These are phyloP conservation scores for Trichonephila clavipes DNA, from an alignment of 1,140 invertebrate genomes.

Conservation along the genomic window DNA sequence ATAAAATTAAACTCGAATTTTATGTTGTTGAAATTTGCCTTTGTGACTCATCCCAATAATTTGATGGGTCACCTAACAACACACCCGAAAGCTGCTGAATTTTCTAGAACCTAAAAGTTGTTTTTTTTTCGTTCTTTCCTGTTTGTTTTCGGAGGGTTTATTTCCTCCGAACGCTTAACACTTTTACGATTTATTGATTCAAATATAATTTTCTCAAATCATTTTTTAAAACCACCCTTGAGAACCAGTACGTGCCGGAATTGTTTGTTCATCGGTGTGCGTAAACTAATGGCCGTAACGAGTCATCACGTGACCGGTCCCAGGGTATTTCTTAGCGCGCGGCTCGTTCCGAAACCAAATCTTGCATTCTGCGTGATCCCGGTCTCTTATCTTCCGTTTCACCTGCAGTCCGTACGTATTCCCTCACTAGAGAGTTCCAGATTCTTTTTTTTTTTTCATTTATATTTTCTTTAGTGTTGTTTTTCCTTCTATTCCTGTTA, in stretches of 20 bases:
- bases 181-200: too few species aligned
- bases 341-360: neutral
- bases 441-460: neutral
- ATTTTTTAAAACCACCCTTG: neutral
- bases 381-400: neutral
- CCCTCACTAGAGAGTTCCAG: neutral
- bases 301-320: neutral
- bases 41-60: too few species aligned
- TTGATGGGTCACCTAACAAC: too few species aligned
- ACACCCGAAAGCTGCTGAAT: too few species aligned
- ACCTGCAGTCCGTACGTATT: conserved; percentile 12
- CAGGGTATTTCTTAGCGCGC: neutral
- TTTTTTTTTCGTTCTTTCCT: too few species aligned
- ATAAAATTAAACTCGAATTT: too few species aligned
- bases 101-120: too few species aligned
- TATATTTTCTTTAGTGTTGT: neutral
- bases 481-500: neutral
- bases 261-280: neutral
- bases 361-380: neutral
- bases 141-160: too few species aligned
- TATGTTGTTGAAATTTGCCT: too few species aligned
- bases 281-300: neutral
- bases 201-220: too few species aligned
- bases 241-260: neutral
- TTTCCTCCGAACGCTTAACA: too few species aligned